These are phyloP conservation scores for Hiodon alosoides DNA, from an alignment of 2,113 vertebrate genomes.

Conservation along the genomic window DNA sequence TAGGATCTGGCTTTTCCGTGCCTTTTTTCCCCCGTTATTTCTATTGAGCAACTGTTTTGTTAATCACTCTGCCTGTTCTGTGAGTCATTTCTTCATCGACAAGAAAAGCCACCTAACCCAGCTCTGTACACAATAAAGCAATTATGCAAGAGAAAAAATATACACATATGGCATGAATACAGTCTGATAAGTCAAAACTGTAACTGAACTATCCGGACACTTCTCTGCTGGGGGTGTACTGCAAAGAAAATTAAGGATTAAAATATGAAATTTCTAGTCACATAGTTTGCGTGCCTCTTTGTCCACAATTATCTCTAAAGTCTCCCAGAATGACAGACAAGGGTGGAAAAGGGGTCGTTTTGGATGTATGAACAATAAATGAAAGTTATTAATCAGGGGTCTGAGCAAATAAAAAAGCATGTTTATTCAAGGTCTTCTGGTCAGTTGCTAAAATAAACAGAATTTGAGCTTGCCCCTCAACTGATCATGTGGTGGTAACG, in stretches of 20 bases:
- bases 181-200: neutral
- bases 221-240: neutral
- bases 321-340: neutral
- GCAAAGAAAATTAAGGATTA: neutral
- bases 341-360: neutral
- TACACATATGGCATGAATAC: too few relatives aligned
- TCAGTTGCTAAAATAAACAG: too few relatives aligned
- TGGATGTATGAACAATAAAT: too few relatives aligned
- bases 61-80: neutral
- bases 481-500: too few relatives aligned
- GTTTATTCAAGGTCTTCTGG: neutral
- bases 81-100: slow-evolving; percentile 3
- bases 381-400: too few relatives aligned
- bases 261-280: neutral
- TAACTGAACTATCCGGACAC: neutral
- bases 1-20: neutral
- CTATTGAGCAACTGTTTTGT: neutral
- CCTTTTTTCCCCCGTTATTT: neutral
- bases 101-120: neutral
- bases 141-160: neutral
- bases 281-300: neutral
- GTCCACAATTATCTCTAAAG: neutral
- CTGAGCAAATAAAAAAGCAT: neutral
- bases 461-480: too few relatives aligned
- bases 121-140: slow-evolving; percentile 1